Evolutionary conservation across 2,888 invertebrate genomes (phyloP).

Genomic region (Mythimna lalbum): DNA sequence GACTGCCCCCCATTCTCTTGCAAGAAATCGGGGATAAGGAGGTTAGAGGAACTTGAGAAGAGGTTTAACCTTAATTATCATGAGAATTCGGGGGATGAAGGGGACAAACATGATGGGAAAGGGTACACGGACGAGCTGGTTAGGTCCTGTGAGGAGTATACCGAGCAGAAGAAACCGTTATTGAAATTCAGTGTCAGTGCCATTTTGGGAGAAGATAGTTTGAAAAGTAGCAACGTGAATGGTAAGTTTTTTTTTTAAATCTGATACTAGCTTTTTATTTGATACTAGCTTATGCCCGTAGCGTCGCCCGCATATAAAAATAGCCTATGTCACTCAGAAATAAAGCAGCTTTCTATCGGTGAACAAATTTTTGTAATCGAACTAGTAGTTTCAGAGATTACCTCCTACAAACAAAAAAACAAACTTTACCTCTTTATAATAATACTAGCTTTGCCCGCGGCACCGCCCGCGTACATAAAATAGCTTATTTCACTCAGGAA

Average conservation of each 20-base stretch:
- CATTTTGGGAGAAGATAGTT: slow-evolving; percentile 92
- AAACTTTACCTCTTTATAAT: no score
- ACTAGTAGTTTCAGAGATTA: no score
- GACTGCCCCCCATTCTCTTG: slow-evolving; percentile 90
- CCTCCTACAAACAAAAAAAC: no score
- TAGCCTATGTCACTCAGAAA: no score
- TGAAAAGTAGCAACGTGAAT: slow-evolving; percentile 77
- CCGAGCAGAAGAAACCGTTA: slow-evolving; percentile 92
- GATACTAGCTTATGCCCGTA: no score
- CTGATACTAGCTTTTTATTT: no score
- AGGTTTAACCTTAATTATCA: slow-evolving; percentile 84
- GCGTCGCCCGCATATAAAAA: no score
- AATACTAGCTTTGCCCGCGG: no score
- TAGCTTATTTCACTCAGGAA: no score
- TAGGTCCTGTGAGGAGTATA: slow-evolving; percentile 82
- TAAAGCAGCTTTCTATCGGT: no score
- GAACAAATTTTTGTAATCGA: no score
- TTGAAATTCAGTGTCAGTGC: slow-evolving; percentile 98
- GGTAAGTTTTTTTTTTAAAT: slow-evolving; percentile 77
- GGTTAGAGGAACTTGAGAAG: slow-evolving; percentile 86
- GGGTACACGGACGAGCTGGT: slow-evolving; percentile 83
- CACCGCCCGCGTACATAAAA: no score
- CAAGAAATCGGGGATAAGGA: slow-evolving; percentile 84
- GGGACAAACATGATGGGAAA: slow-evolving; percentile 72
- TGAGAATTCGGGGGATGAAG: slow-evolving; percentile 85